Percentiles rank a stretch among this genome's conserved stretches.
These are phyloP conservation scores for Molossus molossus DNA, from an alignment of 2,797 vertebrate species.

Conservation along the genomic window DNA sequence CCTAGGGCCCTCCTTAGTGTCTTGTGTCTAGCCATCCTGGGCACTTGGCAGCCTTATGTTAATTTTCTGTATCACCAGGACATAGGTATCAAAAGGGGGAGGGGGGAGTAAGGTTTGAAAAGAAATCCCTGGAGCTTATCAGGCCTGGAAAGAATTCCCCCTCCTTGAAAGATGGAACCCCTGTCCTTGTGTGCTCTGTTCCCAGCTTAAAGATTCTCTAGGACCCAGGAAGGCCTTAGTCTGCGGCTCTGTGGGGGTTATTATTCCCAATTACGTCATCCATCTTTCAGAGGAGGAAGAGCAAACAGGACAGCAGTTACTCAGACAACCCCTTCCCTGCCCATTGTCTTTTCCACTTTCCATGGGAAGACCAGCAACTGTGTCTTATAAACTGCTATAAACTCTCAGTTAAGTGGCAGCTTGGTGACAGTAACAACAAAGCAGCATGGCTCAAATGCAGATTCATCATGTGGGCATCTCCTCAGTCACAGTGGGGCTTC, in stretches of 20 bases:
- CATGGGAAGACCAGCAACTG: not conserved
- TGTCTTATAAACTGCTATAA: not conserved
- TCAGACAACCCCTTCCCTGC: not conserved
- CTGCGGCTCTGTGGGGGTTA: fast-evolving
- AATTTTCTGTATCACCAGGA: not conserved
- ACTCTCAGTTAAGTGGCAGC: not conserved
- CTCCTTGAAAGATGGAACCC: not conserved
- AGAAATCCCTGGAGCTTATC: not conserved
- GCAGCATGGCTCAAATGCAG: not conserved
- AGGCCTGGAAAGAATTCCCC: not conserved
- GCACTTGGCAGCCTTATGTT: not conserved
- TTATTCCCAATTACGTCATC: not conserved
- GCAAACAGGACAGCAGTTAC: not conserved
- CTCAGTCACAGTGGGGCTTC: not conserved
- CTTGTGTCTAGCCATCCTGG: not conserved
- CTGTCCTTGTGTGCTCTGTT: not conserved
- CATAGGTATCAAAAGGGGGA: not conserved
- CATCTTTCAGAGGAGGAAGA: not conserved
- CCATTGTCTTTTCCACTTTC: not conserved
- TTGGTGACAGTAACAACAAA: not conserved
- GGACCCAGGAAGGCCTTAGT: not conserved
- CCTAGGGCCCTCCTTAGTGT: not conserved
- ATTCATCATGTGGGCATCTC: not conserved
- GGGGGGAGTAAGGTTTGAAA: not conserved
- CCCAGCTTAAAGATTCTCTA: not conserved